Conservation (phyloP, 2,797 vertebrate genomes). For the Alfaro cultratus region DNA sequence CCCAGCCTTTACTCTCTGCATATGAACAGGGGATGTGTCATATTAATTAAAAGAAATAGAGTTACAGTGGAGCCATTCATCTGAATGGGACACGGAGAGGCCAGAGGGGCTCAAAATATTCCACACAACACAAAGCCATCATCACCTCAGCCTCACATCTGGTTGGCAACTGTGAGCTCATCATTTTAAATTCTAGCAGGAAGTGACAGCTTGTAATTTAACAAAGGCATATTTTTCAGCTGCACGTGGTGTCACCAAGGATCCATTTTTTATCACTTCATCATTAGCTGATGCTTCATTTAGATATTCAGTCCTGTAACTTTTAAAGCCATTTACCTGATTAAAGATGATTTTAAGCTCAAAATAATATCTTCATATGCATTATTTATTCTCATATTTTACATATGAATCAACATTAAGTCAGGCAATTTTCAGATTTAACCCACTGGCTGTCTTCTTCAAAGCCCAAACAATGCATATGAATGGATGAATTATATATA, state of each 20-base stretch:
- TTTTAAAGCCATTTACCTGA: background rate
- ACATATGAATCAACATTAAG: background rate
- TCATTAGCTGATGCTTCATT: background rate
- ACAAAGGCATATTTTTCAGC: slow-evolving; percentile 34
- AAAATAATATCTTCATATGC: background rate
- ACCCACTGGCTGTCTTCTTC: background rate
- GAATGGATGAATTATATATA: background rate
- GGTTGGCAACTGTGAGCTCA: slow-evolving; percentile 66
- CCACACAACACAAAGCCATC: slow-evolving; percentile 69
- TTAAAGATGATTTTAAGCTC: background rate
- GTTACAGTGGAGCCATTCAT: slow-evolving; percentile 76
- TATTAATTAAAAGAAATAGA: slow-evolving; percentile 83
- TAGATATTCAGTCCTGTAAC: slow-evolving; percentile 10
- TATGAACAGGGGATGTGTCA: slow-evolving; percentile 79
- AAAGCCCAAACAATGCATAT: background rate
- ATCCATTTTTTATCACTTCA: slow-evolving; percentile 27
- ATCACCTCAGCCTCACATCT: slow-evolving; percentile 64
- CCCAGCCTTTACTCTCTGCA: slow-evolving; percentile 71
- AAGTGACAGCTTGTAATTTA: slow-evolving; percentile 49
- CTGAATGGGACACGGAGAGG: slow-evolving; percentile 56
- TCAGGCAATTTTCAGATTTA: slow-evolving; percentile 1
- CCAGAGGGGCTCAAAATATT: slow-evolving; percentile 68
- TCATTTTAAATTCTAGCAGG: slow-evolving; percentile 63
- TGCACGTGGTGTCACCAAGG: slow-evolving; percentile 30
- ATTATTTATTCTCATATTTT: background rate